Evolutionary conservation across 2,113 vertebrate species (phyloP), one percentile per base, ranked within the genome.

Genomic region (Alces alces): DNA sequence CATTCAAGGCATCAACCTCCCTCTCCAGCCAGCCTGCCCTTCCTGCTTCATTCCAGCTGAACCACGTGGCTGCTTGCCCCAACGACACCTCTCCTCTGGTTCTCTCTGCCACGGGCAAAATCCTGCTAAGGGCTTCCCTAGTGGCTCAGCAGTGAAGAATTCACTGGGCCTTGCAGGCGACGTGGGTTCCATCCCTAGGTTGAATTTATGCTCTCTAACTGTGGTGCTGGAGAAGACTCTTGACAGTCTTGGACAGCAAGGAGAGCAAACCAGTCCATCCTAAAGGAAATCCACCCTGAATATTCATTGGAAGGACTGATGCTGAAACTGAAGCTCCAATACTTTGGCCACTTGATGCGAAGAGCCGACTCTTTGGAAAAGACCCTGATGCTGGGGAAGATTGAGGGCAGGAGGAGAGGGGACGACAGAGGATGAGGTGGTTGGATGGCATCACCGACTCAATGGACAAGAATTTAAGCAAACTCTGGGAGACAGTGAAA

Each of bases 61-160:
- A 1, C 21, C 3, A 4, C 4, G 1, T 1, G 7, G 6, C 52
- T 33, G 3, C 58, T 54, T 9, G 15, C 23, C 16, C 23, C 28
- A 2, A 2, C 0, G 1, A 5, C n/a, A 0, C 8, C 43, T 64
- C 10, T 39, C 36, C 50, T 47, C n/a, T 19, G 52, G 11, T 52
- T 47, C 64, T 39, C 55, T 55, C 12, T 19, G 36, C 66, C 58
- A 16, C 0, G 0, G 19, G 25, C 43, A 52, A 50, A 27, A 45
- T 21, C 47, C 52, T 70, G 2, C 70, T 27, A 2, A 76, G 39
- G 39, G 39, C 70, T 76, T 43, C 70, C 39, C 39, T 76, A 1
- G 23, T 27, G 12, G 23, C 39, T 43, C 23, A 43, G 70, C 23
- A 5, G 39, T 39, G 7, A 43, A 76, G 70, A 76, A 43, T 76